Percentiles rank a stretch among this genome's conserved stretches.
These are phyloP conservation scores for Drosophila prostipennis DNA, from an alignment of 2,888 invertebrate genomes.

Conservation along the genomic window DNA sequence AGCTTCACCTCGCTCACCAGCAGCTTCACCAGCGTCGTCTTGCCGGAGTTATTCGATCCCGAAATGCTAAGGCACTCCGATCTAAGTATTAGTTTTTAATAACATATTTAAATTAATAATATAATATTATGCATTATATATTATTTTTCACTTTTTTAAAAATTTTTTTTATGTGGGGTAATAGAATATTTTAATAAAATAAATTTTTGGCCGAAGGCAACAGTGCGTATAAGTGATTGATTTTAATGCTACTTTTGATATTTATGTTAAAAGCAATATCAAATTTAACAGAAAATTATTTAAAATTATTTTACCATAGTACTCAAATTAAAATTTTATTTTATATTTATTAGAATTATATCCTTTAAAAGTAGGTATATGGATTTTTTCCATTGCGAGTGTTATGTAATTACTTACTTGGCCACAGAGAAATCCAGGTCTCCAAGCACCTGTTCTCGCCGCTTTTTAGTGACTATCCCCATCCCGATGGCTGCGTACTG, in stretches of 20 bases:
- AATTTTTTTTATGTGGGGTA: too few relatives aligned
- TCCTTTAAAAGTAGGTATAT: too few relatives aligned
- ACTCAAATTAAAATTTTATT: too few relatives aligned
- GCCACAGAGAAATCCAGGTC: constrained; percentile 52
- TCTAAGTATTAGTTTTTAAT: constrained; percentile 8
- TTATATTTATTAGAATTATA: too few relatives aligned
- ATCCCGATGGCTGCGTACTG: background rate
- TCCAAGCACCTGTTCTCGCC: constrained; percentile 17
- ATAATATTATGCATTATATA: background rate
- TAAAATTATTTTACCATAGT: too few relatives aligned
- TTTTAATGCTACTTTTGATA: too few relatives aligned
- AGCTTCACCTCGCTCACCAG: constrained; percentile 40
- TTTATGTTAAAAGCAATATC: too few relatives aligned
- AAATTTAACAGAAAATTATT: too few relatives aligned
- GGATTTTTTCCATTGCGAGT: background rate
- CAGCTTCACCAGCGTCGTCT: constrained; percentile 50
- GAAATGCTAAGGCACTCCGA: constrained; percentile 58
- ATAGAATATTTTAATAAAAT: too few relatives aligned
- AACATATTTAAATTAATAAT: background rate
- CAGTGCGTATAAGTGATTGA: too few relatives aligned
- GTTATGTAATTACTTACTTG: constrained; percentile 39
- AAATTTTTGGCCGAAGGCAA: too few relatives aligned
- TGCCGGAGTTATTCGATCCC: constrained; percentile 60
- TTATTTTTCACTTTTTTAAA: too few relatives aligned
- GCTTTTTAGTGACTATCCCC: background rate